phyloP scores from a whole-genome alignment of 2,113 vertebrate species.

The Vombatus ursinus region DNA sequence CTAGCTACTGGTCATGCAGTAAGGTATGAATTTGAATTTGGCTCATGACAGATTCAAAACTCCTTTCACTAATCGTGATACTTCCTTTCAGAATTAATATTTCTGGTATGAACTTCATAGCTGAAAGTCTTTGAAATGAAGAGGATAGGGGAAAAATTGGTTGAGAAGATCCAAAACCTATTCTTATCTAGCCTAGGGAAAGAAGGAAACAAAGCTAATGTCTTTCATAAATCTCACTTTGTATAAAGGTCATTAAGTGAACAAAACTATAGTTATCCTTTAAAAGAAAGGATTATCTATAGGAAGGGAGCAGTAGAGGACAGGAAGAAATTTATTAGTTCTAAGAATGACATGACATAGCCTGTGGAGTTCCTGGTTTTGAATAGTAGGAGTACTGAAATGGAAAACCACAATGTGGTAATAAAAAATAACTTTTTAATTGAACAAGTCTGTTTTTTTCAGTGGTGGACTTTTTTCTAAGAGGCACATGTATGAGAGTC shows the following conservation, averaged over 20 bases:
- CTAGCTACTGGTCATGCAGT: not conserved
- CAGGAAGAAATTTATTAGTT: not conserved
- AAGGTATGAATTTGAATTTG: not conserved
- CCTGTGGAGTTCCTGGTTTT: not conserved
- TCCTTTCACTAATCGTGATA: not conserved
- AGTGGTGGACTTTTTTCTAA: not conserved
- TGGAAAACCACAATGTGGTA: not conserved
- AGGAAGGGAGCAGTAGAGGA: not conserved
- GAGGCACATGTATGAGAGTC: not conserved
- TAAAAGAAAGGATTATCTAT: not conserved
- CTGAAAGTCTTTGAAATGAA: not conserved
- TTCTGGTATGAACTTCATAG: not conserved
- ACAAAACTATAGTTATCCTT: not conserved
- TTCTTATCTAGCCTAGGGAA: not conserved
- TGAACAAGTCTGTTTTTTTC: not conserved
- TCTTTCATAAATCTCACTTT: not conserved
- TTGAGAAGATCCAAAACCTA: not conserved
- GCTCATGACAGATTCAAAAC: not conserved
- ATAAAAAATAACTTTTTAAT: not conserved
- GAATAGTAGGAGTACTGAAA: not conserved
- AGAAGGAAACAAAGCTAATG: not conserved
- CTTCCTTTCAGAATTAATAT: not conserved
- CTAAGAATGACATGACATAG: not conserved
- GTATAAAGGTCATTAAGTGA: not conserved
- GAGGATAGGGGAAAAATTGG: not conserved